Evolutionary conservation across 2,113 vertebrate genomes (phyloP), one percentile per base, ranked within the genome.

Genomic region (Istiophorus platypterus): DNA sequence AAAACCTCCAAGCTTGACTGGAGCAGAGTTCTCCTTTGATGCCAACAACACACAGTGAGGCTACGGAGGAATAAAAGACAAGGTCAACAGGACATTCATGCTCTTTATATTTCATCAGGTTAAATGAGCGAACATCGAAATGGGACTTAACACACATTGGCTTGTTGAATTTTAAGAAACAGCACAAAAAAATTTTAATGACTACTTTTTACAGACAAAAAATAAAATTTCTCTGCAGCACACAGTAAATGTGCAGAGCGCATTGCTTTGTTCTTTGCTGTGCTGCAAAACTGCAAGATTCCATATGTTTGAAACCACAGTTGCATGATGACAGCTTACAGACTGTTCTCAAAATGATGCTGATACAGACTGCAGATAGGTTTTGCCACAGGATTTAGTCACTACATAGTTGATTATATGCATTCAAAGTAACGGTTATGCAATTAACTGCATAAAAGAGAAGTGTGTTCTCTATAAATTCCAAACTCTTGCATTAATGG

Each of bases 21-120:
- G 98, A 75, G 98, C 98, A 37, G 98, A 99, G 89, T 99, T 99
- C 91, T 99, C 98, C 92, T 99, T 99, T 45, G 98, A 99, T 81
- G 98, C 98, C 90, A 99, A 93, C 62, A 94, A 82, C 71, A 94
- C 92, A 51, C 92, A 94, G 82, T 92, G 93, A 77, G 91, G 92
- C 92, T 90, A 13, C 63, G 64, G 56, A 81, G 24, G 29, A 68
- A 67, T 1, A 68, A 41, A 42, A 62, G 10, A 42, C 0, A 5
- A 0, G 26, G 26, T 59, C 27, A 22, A 17, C 31, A 14, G 20
- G 1, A 20, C 11, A 54, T 68, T 22, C 31, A 31, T 9, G 5
- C 15, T 13, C 20, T n/a, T 6, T 15, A 18, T n/a, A 58, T 41
- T 31, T 34, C 59, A 29, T 47, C 24, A 9, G n/a, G 20, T 57